phyloP scores from a whole-genome alignment of 2,888 invertebrate species.

The Pristionchus mayeri region DNA sequence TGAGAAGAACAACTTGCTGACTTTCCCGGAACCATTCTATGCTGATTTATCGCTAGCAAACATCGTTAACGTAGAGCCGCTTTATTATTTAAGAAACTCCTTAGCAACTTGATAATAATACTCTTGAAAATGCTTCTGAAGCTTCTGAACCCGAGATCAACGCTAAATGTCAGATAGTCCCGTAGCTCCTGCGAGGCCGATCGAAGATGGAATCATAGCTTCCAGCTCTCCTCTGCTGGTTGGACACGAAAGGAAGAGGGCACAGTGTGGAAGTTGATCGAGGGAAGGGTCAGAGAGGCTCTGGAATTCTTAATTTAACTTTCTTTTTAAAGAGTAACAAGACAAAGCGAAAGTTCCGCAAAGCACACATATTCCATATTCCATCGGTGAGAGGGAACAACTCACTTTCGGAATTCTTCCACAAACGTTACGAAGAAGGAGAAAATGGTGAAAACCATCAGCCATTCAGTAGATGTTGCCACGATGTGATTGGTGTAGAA shows the following conservation, averaged over 20 bases:
- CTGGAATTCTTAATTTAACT: not conserved
- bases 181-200: not conserved
- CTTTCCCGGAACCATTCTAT: too few species aligned
- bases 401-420: slow-evolving; percentile 41
- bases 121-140: too few species aligned
- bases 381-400: not conserved
- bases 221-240: slow-evolving; percentile 31
- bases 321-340: too few species aligned
- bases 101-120: too few species aligned
- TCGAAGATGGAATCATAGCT: slow-evolving; percentile 33
- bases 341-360: too few species aligned
- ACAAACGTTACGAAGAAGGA: slow-evolving; percentile 30
- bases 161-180: slow-evolving; percentile 23
- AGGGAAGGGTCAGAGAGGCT: slow-evolving; percentile 1
- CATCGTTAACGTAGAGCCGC: too few species aligned
- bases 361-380: too few species aligned
- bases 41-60: too few species aligned
- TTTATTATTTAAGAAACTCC: too few species aligned
- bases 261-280: slow-evolving; percentile 1
- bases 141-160: too few species aligned
- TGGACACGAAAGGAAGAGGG: slow-evolving; percentile 26
- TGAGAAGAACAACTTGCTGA: too few species aligned
- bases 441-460: slow-evolving; percentile 25
- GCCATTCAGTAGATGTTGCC: slow-evolving; percentile 11
- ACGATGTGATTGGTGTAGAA: slow-evolving; percentile 45